A percentile compares a stretch with the other conserved stretches of the same genome.
These are phyloP conservation scores for Clarias batrachus DNA, from an alignment of 2,113 vertebrate genomes.

Conservation along the genomic window DNA sequence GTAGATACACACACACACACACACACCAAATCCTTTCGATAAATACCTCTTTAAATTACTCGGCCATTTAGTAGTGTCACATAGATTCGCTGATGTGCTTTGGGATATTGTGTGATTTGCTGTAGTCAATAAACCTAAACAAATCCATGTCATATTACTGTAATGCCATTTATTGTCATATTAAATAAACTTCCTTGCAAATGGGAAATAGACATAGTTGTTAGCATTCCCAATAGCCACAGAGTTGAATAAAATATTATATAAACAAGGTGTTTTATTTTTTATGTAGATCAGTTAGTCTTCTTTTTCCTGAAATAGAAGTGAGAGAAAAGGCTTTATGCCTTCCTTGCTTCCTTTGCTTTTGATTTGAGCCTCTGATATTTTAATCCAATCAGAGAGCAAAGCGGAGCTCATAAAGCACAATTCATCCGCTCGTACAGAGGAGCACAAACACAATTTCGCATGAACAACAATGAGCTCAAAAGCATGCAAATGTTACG, in stretches of 20 bases:
- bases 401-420: not conserved
- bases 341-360: not conserved
- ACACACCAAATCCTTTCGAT: not conserved
- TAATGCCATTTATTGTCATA: not conserved
- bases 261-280: not conserved
- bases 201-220: not conserved
- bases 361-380: constrained; percentile 10
- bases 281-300: not conserved
- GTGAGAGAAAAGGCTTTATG: not conserved
- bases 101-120: not conserved
- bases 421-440: not conserved
- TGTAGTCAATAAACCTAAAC: not conserved
- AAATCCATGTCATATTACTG: not conserved
- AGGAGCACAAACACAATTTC: constrained; percentile 21
- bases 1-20: too few species aligned
- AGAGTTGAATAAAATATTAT: not conserved
- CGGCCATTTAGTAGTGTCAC: not conserved
- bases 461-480: constrained; percentile 15
- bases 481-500: constrained; percentile 12
- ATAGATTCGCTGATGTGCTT: not conserved
- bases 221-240: not conserved
- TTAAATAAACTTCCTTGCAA: too few species aligned
- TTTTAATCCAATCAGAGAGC: constrained; percentile 15
- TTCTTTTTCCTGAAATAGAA: not conserved
- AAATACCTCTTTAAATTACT: not conserved